These are phyloP conservation scores for Listrodromus nycthemerus DNA, from an alignment of 2,888 invertebrate genomes.

Conservation along the genomic window DNA sequence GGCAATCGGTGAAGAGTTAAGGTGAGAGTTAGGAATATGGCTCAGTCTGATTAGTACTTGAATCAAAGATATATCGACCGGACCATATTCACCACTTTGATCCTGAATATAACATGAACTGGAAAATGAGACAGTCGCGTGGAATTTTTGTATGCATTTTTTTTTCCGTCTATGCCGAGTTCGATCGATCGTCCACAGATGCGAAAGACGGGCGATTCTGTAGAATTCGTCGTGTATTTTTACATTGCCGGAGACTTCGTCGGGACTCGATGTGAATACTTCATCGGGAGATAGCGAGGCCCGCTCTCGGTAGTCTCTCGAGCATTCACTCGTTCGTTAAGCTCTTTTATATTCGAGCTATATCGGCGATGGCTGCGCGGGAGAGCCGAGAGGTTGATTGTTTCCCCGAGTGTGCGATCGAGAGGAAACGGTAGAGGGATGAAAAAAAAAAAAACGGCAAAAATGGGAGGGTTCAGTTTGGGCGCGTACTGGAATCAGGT, in stretches of 20 bases:
- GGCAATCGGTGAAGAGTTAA: too few species aligned
- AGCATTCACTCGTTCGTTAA: constrained; percentile 36
- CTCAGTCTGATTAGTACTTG: too few species aligned
- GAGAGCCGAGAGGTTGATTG: constrained; percentile 30
- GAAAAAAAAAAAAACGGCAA: constrained; percentile 17
- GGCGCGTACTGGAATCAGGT: constrained; percentile 1
- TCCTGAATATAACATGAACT: neutral
- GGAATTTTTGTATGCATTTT: neutral
- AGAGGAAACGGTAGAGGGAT: constrained; percentile 2
- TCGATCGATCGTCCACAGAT: constrained; percentile 36
- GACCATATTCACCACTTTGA: too few species aligned
- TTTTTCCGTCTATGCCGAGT: neutral
- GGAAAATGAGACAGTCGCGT: neutral
- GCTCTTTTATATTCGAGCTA: constrained; percentile 50
- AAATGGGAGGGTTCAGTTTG: neutral
- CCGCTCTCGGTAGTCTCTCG: neutral
- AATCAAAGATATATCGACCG: too few species aligned
- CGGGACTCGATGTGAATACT: constrained; percentile 25
- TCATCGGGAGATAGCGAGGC: constrained; percentile 29
- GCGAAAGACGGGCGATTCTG: constrained; percentile 33
- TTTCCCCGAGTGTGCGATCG: constrained; percentile 29
- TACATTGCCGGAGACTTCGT: constrained; percentile 7
- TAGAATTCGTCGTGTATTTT: constrained; percentile 35
- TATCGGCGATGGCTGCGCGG: constrained; percentile 13
- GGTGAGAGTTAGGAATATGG: too few species aligned